Conservation (phyloP, 2,888 invertebrate species). For the Tinea trinotella region DNA sequence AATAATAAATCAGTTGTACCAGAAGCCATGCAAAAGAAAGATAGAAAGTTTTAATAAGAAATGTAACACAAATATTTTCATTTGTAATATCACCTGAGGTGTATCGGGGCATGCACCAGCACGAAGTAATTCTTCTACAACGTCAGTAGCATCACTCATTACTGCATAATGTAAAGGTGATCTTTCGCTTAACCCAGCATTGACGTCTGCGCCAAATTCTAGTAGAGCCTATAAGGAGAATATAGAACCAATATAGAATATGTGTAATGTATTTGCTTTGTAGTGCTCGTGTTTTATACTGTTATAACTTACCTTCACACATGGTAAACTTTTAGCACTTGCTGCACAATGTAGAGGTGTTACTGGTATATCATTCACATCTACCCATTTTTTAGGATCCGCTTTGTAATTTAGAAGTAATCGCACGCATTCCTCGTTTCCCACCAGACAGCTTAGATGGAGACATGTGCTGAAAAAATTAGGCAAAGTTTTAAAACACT, state of each 20-base stretch:
- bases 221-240: conserved; percentile 69
- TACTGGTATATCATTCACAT: conserved; percentile 73
- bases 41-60: neutral
- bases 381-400: conserved; percentile 81
- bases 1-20: neutral
- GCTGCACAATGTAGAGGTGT: conserved; percentile 86
- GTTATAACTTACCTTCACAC: conserved; percentile 69
- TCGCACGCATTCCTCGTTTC: conserved; percentile 79
- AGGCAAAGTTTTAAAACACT: too few species aligned
- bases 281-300: too few species aligned
- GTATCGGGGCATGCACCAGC: conserved; percentile 88
- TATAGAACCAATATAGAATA: neutral
- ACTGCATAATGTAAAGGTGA: conserved; percentile 91
- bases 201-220: conserved; percentile 83
- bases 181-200: conserved; percentile 78
- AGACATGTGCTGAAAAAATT: conserved; percentile 69
- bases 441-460: conserved; percentile 85
- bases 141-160: conserved; percentile 80
- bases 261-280: too few species aligned
- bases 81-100: conserved; percentile 79
- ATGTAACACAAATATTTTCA: neutral
- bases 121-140: conserved; percentile 79
- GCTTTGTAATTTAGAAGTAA: conserved; percentile 79
- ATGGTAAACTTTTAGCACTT: conserved; percentile 73
- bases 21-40: neutral